phyloP scores from a whole-genome alignment of 1,140 invertebrate species.

The Halyomorpha halys region DNA sequence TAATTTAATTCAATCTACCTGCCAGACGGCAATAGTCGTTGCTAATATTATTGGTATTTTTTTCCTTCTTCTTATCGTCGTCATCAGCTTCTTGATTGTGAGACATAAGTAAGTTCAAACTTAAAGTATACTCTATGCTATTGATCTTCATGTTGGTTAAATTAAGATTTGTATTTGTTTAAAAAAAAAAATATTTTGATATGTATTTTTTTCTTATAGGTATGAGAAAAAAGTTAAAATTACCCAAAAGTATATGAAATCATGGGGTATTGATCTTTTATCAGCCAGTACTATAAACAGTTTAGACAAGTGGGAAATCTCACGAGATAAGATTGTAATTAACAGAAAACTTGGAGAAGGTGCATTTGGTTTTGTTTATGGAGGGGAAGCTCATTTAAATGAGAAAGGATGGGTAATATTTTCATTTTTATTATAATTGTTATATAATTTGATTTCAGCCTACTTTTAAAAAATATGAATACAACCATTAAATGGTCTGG shows the following conservation, averaged over 20 bases:
- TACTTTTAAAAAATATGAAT: no score
- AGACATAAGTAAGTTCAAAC: constrained; percentile 46
- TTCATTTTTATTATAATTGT: background rate
- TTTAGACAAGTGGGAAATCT: constrained; percentile 79
- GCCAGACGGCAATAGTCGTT: constrained; percentile 59
- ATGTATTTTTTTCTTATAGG: constrained; percentile 36
- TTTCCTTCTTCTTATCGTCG: constrained; percentile 46
- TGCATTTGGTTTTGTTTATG: constrained; percentile 81
- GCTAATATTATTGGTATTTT: constrained; percentile 57
- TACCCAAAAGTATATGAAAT: constrained; percentile 61
- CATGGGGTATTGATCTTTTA: constrained; percentile 55
- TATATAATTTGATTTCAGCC: no score
- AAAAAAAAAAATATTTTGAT: no score
- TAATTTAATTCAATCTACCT: constrained; percentile 37
- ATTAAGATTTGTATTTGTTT: no score
- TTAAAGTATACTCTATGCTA: background rate
- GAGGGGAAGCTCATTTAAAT: constrained; percentile 64
- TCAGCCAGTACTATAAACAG: constrained; percentile 36
- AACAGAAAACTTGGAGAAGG: constrained; percentile 79
- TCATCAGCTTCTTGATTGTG: constrained; percentile 53
- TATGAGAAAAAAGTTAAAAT: constrained; percentile 58
- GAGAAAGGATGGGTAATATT: constrained; percentile 53
- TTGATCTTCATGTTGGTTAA: no score
- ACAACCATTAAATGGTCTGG: no score
- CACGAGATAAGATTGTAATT: constrained; percentile 73